These are phyloP conservation scores for Gymnothorax reevesii DNA, from an alignment of 2,797 vertebrate genomes.

Conservation along the genomic window DNA sequence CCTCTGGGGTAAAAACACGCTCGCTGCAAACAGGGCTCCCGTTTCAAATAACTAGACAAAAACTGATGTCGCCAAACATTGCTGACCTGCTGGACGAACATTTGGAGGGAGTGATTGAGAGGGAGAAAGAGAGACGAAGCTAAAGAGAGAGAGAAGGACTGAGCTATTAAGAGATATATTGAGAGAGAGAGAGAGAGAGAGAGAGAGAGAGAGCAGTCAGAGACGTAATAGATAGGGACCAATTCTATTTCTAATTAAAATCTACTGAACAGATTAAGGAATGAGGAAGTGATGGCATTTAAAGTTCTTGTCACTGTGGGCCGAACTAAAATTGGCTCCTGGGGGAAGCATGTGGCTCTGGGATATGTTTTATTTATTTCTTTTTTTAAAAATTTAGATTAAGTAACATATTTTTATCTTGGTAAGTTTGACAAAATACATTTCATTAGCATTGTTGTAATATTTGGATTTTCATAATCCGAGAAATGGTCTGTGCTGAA, in stretches of 20 bases:
- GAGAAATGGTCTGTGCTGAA: not conserved
- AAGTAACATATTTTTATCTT: not conserved
- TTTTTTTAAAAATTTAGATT: not conserved
- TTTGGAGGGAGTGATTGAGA: constrained; percentile 27
- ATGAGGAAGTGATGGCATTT: constrained; percentile 14
- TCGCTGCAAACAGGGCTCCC: constrained; percentile 14
- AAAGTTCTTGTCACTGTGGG: constrained; percentile 22
- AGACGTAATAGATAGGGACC: not conserved
- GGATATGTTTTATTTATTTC: not conserved
- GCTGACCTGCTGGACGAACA: not conserved
- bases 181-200: constrained; percentile 2
- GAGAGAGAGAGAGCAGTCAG: not conserved
- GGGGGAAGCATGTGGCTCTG: not conserved
- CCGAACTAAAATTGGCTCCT: not conserved
- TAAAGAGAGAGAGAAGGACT: not conserved
- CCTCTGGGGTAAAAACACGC: constrained; percentile 35
- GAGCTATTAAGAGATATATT: not conserved
- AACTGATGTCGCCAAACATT: not conserved
- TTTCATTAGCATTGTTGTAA: not conserved
- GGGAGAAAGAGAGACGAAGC: constrained; percentile 25
- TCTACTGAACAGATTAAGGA: constrained; percentile 31
- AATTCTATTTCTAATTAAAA: constrained; percentile 20
- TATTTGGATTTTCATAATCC: not conserved
- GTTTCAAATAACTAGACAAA: constrained; percentile 34
- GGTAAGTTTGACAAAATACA: not conserved